Base-by-base conservation (phyloP, 2,797 vertebrate genomes). In the Eulemur mongoz region DNA sequence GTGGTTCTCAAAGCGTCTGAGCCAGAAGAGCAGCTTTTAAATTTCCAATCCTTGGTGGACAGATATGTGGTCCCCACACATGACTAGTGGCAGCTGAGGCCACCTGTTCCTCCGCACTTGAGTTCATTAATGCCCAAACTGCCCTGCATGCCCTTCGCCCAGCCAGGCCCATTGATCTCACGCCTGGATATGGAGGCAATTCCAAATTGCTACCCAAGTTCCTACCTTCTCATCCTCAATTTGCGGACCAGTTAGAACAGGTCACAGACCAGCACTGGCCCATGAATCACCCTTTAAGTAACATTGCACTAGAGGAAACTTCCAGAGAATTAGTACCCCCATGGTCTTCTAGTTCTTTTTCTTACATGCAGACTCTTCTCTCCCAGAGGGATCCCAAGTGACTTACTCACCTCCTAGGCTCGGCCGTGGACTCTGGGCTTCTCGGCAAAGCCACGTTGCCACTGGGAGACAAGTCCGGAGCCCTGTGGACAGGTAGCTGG, bases 91-190 rank as follows among this genome's bases (percentile, higher is more conserved):
- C 10, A 3, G 63, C 13, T 3, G 0, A 0, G 38, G 69, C 59
- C 65, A 32, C 0, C 0, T 6, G 32, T 6, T 1, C 50, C 63
- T 63, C 35, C 14, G 2, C 9, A 0, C 0, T 0, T 27, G 90
- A 32, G 57, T 45, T 65, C 43, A 6, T 0, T 2, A 8, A 43
- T 13, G 35, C 27, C 25, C 54, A 63, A 25, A 35, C 54, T 30
- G 32, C 23, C 27, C 54, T 59, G 18, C 0, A 0, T 6, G 4
- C 23, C 22, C 14, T 57, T 72, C 4, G 4, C 6, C 2, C 11
- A 57, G 17, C 23, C 1, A 23, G 25, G 15, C 40, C 20, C 20
- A 1, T 0, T 1, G 7, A 7, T 27, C 52, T 72, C 63, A 7
- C 40, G 61, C 35, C 48, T 85, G 43, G 48, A 20, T 22, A 50